Conservation (phyloP, 2,888 invertebrate species). For the Drosophila mercatorum region DNA sequence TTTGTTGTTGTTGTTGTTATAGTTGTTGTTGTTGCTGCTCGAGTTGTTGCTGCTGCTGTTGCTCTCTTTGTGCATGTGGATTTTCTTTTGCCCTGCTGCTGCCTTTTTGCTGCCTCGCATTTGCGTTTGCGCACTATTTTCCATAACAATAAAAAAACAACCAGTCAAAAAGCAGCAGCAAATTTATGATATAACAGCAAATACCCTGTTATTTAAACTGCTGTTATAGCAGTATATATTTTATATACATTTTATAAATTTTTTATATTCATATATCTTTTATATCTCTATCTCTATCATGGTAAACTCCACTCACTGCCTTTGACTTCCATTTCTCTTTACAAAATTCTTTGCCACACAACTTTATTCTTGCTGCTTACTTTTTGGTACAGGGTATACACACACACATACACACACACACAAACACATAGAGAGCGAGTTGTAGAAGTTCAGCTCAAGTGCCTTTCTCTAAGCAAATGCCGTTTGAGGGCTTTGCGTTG, state of each 20-base stretch:
- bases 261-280: no score
- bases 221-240: no score
- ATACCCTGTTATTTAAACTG: conserved; percentile 12
- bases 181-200: neutral
- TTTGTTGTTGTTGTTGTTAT: conserved; percentile 14
- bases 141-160: conserved; percentile 68
- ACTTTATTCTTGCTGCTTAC: no score
- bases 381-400: conserved; percentile 24
- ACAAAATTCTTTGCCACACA: neutral
- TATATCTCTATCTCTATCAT: no score
- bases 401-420: neutral
- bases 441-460: conserved; percentile 58
- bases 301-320: no score
- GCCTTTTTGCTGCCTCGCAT: conserved; percentile 65
- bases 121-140: conserved; percentile 80
- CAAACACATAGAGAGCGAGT: no score
- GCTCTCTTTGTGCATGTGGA: conserved; percentile 36
- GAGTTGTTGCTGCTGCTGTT: conserved; percentile 18
- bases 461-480: conserved; percentile 67
- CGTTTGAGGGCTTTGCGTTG: conserved; percentile 23
- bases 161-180: conserved; percentile 8
- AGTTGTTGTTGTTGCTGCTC: conserved; percentile 20
- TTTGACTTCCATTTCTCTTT: no score
- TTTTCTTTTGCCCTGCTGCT: conserved; percentile 50
- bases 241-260: no score